Conservation (phyloP, 1,140 invertebrate species). For the Saccostrea echinata region DNA sequence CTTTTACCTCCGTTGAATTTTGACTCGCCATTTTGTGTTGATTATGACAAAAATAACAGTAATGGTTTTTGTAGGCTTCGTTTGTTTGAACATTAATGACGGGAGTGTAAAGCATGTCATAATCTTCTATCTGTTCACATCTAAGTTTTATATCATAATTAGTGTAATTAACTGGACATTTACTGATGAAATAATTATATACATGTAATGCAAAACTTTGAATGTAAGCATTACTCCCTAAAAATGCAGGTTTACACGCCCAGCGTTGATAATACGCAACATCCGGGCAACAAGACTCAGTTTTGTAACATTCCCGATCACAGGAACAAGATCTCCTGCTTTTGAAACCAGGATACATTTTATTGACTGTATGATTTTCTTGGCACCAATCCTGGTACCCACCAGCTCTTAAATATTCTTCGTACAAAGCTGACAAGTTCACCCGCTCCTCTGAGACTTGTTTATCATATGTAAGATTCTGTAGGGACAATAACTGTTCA, state of each 20-base stretch:
- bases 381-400: neutral
- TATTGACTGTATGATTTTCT: neutral
- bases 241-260: neutral
- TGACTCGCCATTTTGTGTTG: neutral
- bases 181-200: neutral
- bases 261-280: neutral
- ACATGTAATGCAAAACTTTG: no score
- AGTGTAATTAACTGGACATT: neutral
- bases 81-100: neutral
- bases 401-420: neutral
- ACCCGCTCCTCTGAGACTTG: neutral
- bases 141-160: neutral
- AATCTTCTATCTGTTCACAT: neutral
- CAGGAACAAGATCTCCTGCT: neutral
- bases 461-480: neutral
- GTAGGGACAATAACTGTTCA: neutral
- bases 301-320: neutral
- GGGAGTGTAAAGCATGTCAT: neutral
- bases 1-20: neutral
- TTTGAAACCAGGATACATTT: neutral
- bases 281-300: neutral
- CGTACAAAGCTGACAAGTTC: neutral
- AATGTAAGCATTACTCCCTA: neutral
- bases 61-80: neutral
- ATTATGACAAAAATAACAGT: slow-evolving; percentile 14